Evolutionary conservation across 2,888 invertebrate genomes (phyloP), one percentile per base, ranked within the genome.

Genomic region (Agyllia agylla): DNA sequence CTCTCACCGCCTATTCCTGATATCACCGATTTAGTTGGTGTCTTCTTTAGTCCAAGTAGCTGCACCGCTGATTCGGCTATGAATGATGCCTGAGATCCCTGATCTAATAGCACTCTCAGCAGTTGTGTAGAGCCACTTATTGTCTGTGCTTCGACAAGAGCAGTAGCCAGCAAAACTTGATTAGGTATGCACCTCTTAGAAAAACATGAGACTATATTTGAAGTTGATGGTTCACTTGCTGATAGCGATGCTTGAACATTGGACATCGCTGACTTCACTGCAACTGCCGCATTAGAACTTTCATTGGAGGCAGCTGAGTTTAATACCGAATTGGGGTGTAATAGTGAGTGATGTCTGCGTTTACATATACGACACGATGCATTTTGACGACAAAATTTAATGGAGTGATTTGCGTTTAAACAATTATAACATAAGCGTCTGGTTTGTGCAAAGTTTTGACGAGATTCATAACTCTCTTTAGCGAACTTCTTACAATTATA

Each of bases 91-190:
- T 75, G 73, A 31, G 73, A 27, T 30, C 73, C 73, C 30, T 75
- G 30, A 57, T 57, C 57, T 24, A 57, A 24, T 11, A 57, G 11
- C 57, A 57, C 57, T 57, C 57, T 57, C 57, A 75, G 31, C 30
- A 75, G 73, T 75, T 75, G 73, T 79, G 33, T 79, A 38, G 79
- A 79, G 38, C 79, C 79, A 33, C 33, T n/a, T 38, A n/a, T 38
- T 79, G 73, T 79, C 79, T 79, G 64, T 27, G 49, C 64, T 83
- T 81, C 57, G 17, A 30, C 78, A 78, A 78, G 35, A 35, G 73
- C 73, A 24, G 57, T 57, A 57, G 57, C 57, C 20, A 57, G 20
- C 24, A 57, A 57, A 57, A 57, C 57, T 57, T 57, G 57, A 57
- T 57, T 57, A 57, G 57, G 57, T 24, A 57, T 57, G 57, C 11